phyloP scores from a whole-genome alignment of 2,888 invertebrate species.

The Asteroscopus sphinx region DNA sequence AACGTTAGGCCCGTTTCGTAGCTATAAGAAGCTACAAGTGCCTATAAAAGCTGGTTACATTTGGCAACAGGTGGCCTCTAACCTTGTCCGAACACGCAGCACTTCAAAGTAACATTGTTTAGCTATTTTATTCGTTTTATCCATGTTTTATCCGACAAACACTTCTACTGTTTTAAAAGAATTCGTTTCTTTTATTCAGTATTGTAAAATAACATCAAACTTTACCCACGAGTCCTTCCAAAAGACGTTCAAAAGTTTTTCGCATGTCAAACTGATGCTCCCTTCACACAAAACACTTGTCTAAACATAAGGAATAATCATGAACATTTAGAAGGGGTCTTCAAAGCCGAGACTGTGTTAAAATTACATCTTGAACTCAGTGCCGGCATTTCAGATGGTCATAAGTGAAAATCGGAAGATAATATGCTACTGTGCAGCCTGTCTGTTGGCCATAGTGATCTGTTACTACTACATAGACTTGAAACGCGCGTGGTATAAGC shows the following conservation, averaged over 20 bases:
- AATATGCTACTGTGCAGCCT: conserved; percentile 73
- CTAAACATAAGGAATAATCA: neutral
- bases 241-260: neutral
- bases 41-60: conserved; percentile 44
- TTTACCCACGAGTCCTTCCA: neutral
- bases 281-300: neutral
- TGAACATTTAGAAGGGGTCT: conserved; percentile 18
- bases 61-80: conserved; percentile 53
- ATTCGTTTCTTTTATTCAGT: conserved; percentile 7
- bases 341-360: conserved; percentile 21
- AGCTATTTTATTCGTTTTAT: conserved; percentile 33
- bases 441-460: conserved; percentile 68
- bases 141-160: too few relatives aligned
- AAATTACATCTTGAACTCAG: conserved; percentile 31
- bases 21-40: conserved; percentile 50
- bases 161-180: conserved; percentile 10
- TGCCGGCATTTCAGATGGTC: conserved; percentile 80
- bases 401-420: conserved; percentile 75
- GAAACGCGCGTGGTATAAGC: conserved; percentile 81
- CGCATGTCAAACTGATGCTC: neutral
- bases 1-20: conserved; percentile 7
- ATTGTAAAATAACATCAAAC: conserved; percentile 2
- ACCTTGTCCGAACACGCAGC: conserved; percentile 44
- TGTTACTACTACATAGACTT: conserved; percentile 77
- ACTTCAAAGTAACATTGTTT: conserved; percentile 46